Conservation (phyloP, 2,113 vertebrate species). For the Pterocles gutturalis region DNA sequence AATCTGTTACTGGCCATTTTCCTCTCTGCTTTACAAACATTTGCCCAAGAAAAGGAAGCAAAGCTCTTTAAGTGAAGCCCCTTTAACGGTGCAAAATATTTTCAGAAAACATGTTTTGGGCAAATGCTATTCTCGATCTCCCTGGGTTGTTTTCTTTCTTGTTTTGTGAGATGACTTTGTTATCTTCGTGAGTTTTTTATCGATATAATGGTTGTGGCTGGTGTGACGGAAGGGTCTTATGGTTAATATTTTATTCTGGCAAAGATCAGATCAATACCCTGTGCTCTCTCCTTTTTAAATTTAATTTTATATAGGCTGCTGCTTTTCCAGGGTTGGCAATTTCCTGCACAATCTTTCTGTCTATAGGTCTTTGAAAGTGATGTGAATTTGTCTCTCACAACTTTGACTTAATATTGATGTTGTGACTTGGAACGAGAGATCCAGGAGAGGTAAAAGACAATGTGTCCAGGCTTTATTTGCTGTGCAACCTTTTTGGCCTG, state of each 20-base stretch:
- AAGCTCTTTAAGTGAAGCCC: neutral
- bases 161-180: slow-evolving; percentile 11
- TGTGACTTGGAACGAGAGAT: neutral
- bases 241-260: slow-evolving; percentile 48
- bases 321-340: neutral
- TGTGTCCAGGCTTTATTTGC: neutral
- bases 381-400: neutral
- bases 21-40: neutral
- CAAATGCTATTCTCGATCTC: neutral
- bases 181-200: neutral
- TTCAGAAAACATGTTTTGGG: neutral
- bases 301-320: neutral
- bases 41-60: neutral
- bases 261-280: slow-evolving; percentile 18
- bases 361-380: neutral
- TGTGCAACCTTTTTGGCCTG: neutral
- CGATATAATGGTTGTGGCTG: neutral
- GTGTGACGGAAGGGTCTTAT: neutral
- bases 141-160: neutral
- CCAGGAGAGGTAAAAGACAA: neutral
- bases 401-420: neutral
- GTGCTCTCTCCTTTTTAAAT: neutral
- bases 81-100: neutral
- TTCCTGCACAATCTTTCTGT: neutral
- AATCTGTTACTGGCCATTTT: neutral